Base-by-base conservation (phyloP, 1,140 invertebrate species). In the Calephelis virginiensis region DNA sequence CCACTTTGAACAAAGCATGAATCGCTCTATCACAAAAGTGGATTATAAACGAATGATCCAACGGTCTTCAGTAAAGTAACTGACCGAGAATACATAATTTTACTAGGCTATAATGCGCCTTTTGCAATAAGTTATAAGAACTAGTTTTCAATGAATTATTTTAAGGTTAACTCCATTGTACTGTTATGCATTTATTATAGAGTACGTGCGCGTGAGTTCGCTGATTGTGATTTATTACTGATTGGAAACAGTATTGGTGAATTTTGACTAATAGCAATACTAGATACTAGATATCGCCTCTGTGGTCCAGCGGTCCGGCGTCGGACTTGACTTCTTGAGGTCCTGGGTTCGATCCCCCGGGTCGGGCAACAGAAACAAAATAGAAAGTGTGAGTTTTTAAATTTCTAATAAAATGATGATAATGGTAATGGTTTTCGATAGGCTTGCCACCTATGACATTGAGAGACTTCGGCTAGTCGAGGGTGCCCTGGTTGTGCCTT, bases 1-100 rank as follows among this genome's bases (percentile, higher is more conserved):
- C 28, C 2, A 67, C 61, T 64, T 71, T 67, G 49, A 48, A 69
- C 73, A 50, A 37, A 70, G 59, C 65, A 61, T 61, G 69, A 77
- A 80, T 80, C 72, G 73, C 69, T 74, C 63, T 71, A 71, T 72
- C 46, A 71, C 75, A 73, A 75, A 72, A 75, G 65, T 67, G 68
- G 73, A 77, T 72, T 75, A 70, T 64, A 68, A 70, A 68, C 60
- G 62, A 73, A 74, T 68, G 68, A 45, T 64, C 68, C 67, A 75
- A 68, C 63, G 70, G 63, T 70, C 62, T 73, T 68, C 63, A 62
- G 40, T 45, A 37, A 10, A 64, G 46, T 37, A 17, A 62, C 61
- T 62, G 61, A 62, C 45, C 43, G 43, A 14, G 11, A 17, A 62
- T 28, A 45, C 61, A 62, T 14, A 17, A 62, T 10, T 11, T 5